Evolutionary conservation across 2,888 invertebrate species (phyloP).

Genomic region (Mycalesis mineus): DNA sequence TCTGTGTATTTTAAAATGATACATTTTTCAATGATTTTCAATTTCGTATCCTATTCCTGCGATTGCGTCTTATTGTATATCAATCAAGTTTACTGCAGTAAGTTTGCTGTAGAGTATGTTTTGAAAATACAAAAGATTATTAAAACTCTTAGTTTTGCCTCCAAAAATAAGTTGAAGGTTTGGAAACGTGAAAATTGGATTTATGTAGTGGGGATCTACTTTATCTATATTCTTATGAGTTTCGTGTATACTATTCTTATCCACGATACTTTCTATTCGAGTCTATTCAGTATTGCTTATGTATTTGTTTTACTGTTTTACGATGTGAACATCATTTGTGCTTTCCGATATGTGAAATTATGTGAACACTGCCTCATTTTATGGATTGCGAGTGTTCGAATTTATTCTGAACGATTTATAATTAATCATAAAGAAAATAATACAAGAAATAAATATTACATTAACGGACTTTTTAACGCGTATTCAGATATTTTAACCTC

Average conservation of each 20-base stretch:
- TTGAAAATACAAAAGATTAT: constrained; percentile 20
- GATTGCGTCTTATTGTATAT: constrained; percentile 11
- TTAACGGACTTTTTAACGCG: not conserved
- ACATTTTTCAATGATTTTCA: not conserved
- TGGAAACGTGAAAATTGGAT: constrained; percentile 16
- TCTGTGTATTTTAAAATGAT: not conserved
- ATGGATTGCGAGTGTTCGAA: constrained; percentile 15
- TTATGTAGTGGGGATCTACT: not conserved
- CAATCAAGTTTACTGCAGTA: constrained; percentile 11
- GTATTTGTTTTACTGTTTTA: constrained; percentile 8
- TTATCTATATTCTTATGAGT: not conserved
- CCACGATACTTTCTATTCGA: not conserved
- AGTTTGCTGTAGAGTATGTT: constrained; percentile 12
- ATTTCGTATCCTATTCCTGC: not conserved
- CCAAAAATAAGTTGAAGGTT: constrained; percentile 1
- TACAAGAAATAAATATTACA: not conserved
- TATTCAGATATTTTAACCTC: constrained; percentile 17
- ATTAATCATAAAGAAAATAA: not conserved
- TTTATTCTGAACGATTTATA: not conserved
- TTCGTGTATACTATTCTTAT: not conserved
- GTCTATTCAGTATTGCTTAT: not conserved
- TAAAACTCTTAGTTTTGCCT: not conserved
- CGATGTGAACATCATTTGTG: constrained; percentile 20
- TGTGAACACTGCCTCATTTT: constrained; percentile 1
- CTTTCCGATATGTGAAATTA: constrained; percentile 16